Evolutionary conservation across 1,140 invertebrate genomes (phyloP).

Genomic region (Tenebrio molitor): DNA sequence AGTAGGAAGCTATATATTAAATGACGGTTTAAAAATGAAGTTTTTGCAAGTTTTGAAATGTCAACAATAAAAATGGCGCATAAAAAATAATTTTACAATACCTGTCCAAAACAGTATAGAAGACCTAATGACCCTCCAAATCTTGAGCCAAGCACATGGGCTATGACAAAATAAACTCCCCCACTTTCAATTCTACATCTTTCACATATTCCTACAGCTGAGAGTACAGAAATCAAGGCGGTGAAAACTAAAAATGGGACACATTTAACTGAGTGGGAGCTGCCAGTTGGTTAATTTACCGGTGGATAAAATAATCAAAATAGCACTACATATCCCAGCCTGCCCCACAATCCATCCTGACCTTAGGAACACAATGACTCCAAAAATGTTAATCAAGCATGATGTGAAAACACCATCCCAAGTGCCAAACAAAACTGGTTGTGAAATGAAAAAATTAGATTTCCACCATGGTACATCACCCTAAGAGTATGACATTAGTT

Average conservation of each 20-base stretch:
- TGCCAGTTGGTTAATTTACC: conserved; percentile 68
- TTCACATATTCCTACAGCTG: conserved; percentile 96
- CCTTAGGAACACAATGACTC: conserved; percentile 95
- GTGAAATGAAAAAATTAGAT: conserved; percentile 92
- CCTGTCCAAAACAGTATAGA: conserved; percentile 96
- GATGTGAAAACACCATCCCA: conserved; percentile 98
- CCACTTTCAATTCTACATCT: conserved; percentile 94
- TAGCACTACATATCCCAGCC: conserved; percentile 90
- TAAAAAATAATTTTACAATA: conserved; percentile 63
- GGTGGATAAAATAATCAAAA: conserved; percentile 90
- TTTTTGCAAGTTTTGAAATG: too few species aligned
- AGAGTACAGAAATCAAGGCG: conserved; percentile 90
- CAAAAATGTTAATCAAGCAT: conserved; percentile 96
- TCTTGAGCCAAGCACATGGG: conserved; percentile 93
- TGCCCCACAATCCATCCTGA: conserved; percentile 98
- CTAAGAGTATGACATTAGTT: conserved; percentile 68
- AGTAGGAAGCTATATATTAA: too few species aligned
- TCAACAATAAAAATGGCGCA: neutral
- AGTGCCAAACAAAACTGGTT: conserved; percentile 95
- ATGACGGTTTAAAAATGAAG: too few species aligned
- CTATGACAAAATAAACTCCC: conserved; percentile 95
- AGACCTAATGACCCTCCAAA: conserved; percentile 93
- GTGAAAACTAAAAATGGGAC: conserved; percentile 79
- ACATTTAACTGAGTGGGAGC: conserved; percentile 1
- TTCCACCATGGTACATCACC: conserved; percentile 91